Conservation (phyloP, 1,140 invertebrate species). For the Bombus difficillimus region DNA sequence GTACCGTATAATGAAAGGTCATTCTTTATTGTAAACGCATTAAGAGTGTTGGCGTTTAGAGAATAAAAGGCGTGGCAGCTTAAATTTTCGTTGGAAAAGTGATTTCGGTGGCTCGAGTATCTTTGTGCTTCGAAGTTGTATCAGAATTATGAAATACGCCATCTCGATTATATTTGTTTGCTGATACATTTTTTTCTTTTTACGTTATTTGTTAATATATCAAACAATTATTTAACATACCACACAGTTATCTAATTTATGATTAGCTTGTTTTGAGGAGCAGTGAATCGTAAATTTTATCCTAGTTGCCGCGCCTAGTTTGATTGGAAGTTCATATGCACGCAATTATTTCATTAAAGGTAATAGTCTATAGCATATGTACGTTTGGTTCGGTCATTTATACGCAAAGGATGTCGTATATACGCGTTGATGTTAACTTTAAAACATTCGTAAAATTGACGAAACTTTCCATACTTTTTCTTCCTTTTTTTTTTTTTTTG, state of each 20-base stretch:
- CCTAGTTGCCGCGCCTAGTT: background rate
- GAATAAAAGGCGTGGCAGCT: background rate
- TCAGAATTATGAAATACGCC: background rate
- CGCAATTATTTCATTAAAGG: background rate
- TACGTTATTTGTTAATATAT: too few relatives aligned
- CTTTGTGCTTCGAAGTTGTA: background rate
- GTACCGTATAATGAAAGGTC: conserved; percentile 21
- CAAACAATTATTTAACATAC: too few relatives aligned
- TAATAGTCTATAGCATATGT: background rate
- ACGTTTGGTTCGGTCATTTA: background rate
- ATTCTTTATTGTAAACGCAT: conserved; percentile 48
- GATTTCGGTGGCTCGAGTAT: too few relatives aligned
- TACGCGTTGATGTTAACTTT: background rate
- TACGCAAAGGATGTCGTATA: background rate
- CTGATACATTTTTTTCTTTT: background rate
- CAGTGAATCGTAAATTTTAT: background rate
- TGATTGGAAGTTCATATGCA: background rate
- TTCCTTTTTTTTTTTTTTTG: too few relatives aligned
- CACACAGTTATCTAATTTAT: too few relatives aligned
- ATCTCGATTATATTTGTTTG: background rate
- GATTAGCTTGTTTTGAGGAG: background rate
- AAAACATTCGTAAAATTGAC: background rate
- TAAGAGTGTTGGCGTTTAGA: conserved; percentile 4
- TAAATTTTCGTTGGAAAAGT: background rate
- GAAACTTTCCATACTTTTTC: too few relatives aligned